Conservation (phyloP, 37 sponge, comb jelly and placozoan species). For the Aplysina aerophoba region DNA sequence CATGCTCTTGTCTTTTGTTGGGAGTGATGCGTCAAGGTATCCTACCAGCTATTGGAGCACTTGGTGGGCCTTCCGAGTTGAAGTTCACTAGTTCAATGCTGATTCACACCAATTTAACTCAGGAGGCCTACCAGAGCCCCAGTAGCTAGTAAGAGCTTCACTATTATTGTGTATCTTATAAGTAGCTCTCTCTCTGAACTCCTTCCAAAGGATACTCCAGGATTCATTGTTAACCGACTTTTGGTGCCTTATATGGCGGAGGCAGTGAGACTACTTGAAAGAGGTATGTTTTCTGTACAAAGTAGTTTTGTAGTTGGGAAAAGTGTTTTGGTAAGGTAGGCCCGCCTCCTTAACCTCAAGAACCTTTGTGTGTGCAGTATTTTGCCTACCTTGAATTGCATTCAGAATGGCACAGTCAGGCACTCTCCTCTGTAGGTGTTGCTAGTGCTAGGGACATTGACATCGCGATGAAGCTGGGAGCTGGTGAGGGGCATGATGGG, state of each 20-base stretch:
- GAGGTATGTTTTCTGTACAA: slow-evolving; percentile 65
- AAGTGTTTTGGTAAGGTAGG: neutral
- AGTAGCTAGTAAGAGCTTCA: too few relatives aligned
- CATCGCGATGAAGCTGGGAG: slow-evolving; percentile 96
- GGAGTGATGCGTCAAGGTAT: too few relatives aligned
- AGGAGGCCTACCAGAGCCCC: too few relatives aligned
- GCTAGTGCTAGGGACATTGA: slow-evolving; percentile 91
- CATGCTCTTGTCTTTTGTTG: too few relatives aligned
- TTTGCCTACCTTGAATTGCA: neutral
- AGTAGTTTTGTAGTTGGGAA: neutral
- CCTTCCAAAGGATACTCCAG: slow-evolving; percentile 89
- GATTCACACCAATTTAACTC: too few relatives aligned
- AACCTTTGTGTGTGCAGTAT: slow-evolving; percentile 1
- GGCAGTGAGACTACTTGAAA: slow-evolving; percentile 85
- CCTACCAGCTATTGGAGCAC: too few relatives aligned
- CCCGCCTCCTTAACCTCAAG: too few relatives aligned
- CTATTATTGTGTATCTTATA: too few relatives aligned
- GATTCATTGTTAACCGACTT: slow-evolving; percentile 94
- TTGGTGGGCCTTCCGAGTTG: too few relatives aligned
- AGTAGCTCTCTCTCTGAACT: too few relatives aligned
- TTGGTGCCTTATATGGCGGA: slow-evolving; percentile 93
- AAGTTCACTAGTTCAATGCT: too few relatives aligned
- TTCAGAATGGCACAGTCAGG: neutral
- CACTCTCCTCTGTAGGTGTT: slow-evolving; percentile 76
- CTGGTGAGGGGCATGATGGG: slow-evolving; percentile 58